These are phyloP conservation scores for Maccullochella peelii DNA, from an alignment of 2,113 vertebrate genomes.

Conservation along the genomic window DNA sequence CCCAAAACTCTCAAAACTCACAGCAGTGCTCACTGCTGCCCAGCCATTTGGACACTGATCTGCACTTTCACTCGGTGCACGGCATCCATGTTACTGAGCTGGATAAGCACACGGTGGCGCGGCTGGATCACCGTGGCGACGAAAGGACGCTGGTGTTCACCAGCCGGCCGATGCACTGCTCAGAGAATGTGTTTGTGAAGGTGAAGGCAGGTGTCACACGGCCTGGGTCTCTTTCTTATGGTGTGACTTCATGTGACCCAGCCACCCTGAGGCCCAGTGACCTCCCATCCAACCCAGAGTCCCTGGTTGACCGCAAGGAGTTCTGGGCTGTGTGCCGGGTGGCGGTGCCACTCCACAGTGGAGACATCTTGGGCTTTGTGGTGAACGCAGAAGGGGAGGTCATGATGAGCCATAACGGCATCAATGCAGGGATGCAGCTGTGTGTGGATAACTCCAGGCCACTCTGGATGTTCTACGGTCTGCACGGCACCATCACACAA, in stretches of 20 bases:
- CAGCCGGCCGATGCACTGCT: slow-evolving; percentile 88
- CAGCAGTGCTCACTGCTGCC: slow-evolving; percentile 91
- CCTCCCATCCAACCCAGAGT: slow-evolving; percentile 89
- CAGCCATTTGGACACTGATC: slow-evolving; percentile 87
- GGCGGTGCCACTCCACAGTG: slow-evolving; percentile 86
- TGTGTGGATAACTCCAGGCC: slow-evolving; percentile 93
- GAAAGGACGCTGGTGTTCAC: slow-evolving; percentile 93
- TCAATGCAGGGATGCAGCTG: slow-evolving; percentile 88
- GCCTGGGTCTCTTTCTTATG: slow-evolving; percentile 86
- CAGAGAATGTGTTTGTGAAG: slow-evolving; percentile 91
- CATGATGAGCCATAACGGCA: slow-evolving; percentile 91
- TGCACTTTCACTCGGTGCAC: slow-evolving; percentile 91
- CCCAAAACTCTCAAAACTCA: slow-evolving; percentile 93
- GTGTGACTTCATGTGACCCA: slow-evolving; percentile 93
- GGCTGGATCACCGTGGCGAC: slow-evolving; percentile 87
- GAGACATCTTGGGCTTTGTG: slow-evolving; percentile 92
- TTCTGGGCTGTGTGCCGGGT: slow-evolving; percentile 93
- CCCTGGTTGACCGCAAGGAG: slow-evolving; percentile 92
- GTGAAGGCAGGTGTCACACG: slow-evolving; percentile 83
- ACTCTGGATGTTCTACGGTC: slow-evolving; percentile 95
- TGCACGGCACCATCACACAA: slow-evolving; percentile 90
- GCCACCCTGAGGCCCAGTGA: slow-evolving; percentile 87
- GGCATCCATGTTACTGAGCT: slow-evolving; percentile 88
- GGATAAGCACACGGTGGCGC: slow-evolving; percentile 90
- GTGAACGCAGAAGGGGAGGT: slow-evolving; percentile 91